Base-by-base conservation (phyloP, 92 coral and sea anemone species). In the Actinostola sp. region DNA sequence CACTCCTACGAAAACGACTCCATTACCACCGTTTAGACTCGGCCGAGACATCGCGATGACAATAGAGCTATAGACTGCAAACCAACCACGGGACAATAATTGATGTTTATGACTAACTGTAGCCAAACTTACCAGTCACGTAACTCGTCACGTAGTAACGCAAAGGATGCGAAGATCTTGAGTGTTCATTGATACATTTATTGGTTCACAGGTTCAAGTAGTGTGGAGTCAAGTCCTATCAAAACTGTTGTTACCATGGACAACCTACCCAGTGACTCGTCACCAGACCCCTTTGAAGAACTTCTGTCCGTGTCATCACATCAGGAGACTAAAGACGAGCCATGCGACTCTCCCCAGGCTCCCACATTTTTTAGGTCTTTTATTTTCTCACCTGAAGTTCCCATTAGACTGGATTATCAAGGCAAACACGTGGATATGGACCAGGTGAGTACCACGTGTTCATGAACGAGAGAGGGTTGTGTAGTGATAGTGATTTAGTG, bases 361-460 rank as follows among this genome's bases (percentile, higher is more conserved):
- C 96, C 96, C 19, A 88, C 97, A 16, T 95, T 95, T 83, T 95
- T 95, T 65, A 86, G 99, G 71, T 86, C 93, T 32, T 87, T 95
- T 36, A 75, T 86, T 17, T 95, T 95, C 62, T 92, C 97, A 63
- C 99, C 99, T 19, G 96, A 95, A 57, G 99, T 95, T 17, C 99
- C 97, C 8, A 95, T 95, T 10, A 80, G 99, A 77, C 81, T 95
- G 35, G 99, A 95, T 54, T 95, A 95, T 71, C 97, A 95, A 26
- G 99, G 99, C 27, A 95, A 95, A 77, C 84, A 89, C 62, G 93
- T 92, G 45, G 96, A 91, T 35, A 88, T 95, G 99, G 99, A 92
- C 23, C 97, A 95, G 95, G 99, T 95, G 34, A 11, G 34, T n/a
- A n/a, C n/a, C n/a, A n/a, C n/a, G n/a, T n/a, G n/a, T n/a, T n/a